Evolutionary conservation across 2,888 invertebrate genomes (phyloP).

Genomic region (Microctonus hyperodae): DNA sequence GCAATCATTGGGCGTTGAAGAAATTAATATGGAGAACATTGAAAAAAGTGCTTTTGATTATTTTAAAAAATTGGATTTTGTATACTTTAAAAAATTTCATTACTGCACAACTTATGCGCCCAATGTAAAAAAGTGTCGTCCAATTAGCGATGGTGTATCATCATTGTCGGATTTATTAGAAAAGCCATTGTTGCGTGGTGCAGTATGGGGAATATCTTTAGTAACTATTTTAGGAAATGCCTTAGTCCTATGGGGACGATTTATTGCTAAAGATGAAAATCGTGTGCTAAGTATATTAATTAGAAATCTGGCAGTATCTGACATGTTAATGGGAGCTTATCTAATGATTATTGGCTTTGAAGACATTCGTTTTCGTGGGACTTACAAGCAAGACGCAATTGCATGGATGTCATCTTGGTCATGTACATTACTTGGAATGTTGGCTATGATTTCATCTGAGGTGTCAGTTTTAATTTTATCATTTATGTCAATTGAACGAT

Average conservation of each 20-base stretch:
- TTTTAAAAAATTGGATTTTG: constrained; percentile 65
- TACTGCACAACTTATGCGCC: constrained; percentile 70
- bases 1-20: constrained; percentile 64
- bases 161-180: constrained; percentile 69
- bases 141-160: constrained; percentile 72
- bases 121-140: constrained; percentile 67
- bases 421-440: constrained; percentile 70
- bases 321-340: constrained; percentile 75
- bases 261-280: constrained; percentile 70
- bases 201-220: constrained; percentile 71
- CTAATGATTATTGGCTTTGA: constrained; percentile 69
- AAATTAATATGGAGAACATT: constrained; percentile 65
- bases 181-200: constrained; percentile 67
- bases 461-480: constrained; percentile 74
- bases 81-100: constrained; percentile 71
- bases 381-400: constrained; percentile 68
- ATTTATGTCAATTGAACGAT: constrained; percentile 75
- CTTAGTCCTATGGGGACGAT: constrained; percentile 70
- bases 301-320: constrained; percentile 73
- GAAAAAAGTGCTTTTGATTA: constrained; percentile 65
- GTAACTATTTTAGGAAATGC: constrained; percentile 71
- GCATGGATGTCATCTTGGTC: constrained; percentile 73
- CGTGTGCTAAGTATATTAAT: constrained; percentile 71
- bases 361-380: constrained; percentile 68
- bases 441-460: constrained; percentile 74